These are phyloP conservation scores for chimpanzee (Pan troglodytes) DNA, from an alignment of 2,113 vertebrate genomes.

Conservation along the genomic window NHGRI_mPanTro3-v2.1_pri NC_072416.2:47680501-47681000, in stretches of 20 bases:
- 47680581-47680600: neutral
- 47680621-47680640: neutral
- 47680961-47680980: neutral
- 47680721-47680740: rapidly evolving
- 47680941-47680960: conserved; percentile 12
- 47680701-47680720: rapidly evolving
- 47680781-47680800: neutral
- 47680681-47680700: neutral
- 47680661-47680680: neutral
- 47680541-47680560: neutral
- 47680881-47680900: conserved; percentile 28
- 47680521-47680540: neutral
- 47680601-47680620: neutral
- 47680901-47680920: conserved; percentile 38
- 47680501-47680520: neutral
- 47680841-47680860: conserved; percentile 47
- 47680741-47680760: neutral
- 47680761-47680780: neutral
- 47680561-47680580: neutral
- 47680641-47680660: neutral
- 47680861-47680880: conserved; percentile 68
- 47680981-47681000: conserved; percentile 40
- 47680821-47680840: neutral
- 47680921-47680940: neutral
- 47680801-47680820: rapidly evolving